Conservation (phyloP, 2,888 invertebrate genomes). For the Agonopterix subpropinquella region DNA sequence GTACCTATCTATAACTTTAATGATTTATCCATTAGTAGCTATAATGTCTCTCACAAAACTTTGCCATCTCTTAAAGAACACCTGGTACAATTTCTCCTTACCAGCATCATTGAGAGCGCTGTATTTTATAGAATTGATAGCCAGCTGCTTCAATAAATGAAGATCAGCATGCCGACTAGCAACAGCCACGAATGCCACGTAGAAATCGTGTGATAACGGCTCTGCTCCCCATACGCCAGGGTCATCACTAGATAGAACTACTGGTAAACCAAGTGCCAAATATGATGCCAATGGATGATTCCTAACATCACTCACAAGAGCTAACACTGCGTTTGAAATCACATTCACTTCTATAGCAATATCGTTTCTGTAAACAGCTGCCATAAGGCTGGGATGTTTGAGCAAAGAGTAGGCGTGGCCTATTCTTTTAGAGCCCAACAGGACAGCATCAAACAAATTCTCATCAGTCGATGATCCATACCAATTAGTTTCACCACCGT, state of each 20-base stretch:
- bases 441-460: slow-evolving; percentile 85
- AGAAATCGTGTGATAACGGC: slow-evolving; percentile 87
- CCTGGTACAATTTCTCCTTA: slow-evolving; percentile 24
- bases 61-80: slow-evolving; percentile 45
- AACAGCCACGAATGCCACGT: slow-evolving; percentile 84
- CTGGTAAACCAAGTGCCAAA: slow-evolving; percentile 80
- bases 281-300: slow-evolving; percentile 84
- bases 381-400: slow-evolving; percentile 82
- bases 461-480: slow-evolving; percentile 79
- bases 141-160: slow-evolving; percentile 82
- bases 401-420: slow-evolving; percentile 85
- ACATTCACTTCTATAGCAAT: slow-evolving; percentile 88
- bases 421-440: slow-evolving; percentile 83
- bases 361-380: slow-evolving; percentile 64
- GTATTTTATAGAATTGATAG: slow-evolving; percentile 83
- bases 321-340: slow-evolving; percentile 85
- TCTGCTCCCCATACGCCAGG: slow-evolving; percentile 85
- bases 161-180: slow-evolving; percentile 82
- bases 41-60: background rate
- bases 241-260: slow-evolving; percentile 87
- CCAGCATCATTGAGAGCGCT: slow-evolving; percentile 64
- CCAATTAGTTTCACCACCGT: slow-evolving; percentile 89
- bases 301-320: slow-evolving; percentile 81
- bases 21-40: background rate
- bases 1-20: no score